Percentiles rank a stretch among this genome's conserved stretches.
phyloP scores from a whole-genome alignment of 2,888 invertebrate genomes.

The Brachypalpus laphriformis region DNA sequence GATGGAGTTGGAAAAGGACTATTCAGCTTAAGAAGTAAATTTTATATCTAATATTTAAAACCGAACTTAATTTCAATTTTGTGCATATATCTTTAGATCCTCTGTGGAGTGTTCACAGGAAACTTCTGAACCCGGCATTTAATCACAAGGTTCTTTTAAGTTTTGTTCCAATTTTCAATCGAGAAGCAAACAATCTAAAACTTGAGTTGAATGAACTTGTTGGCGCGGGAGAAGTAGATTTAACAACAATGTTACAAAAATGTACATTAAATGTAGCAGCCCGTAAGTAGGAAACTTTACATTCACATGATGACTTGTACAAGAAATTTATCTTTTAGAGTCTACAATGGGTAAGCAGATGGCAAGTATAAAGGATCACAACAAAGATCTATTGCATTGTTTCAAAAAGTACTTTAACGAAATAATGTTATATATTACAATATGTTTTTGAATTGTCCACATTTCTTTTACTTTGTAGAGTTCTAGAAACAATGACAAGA shows the following conservation, averaged over 20 bases:
- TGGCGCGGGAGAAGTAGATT: constrained; percentile 75
- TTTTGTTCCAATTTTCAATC: constrained; percentile 80
- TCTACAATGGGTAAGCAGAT: constrained; percentile 81
- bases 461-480: constrained; percentile 71
- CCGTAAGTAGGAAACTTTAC: constrained; percentile 75
- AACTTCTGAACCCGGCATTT: constrained; percentile 80
- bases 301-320: neutral
- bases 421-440: neutral
- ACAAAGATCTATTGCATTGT: constrained; percentile 76
- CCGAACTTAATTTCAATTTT: neutral
- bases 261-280: constrained; percentile 79
- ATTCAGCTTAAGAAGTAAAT: constrained; percentile 78
- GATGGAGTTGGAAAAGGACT: constrained; percentile 79
- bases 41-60: neutral
- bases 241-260: constrained; percentile 77
- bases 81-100: constrained; percentile 77
- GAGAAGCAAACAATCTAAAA: constrained; percentile 76
- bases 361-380: constrained; percentile 70
- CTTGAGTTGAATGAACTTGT: constrained; percentile 74
- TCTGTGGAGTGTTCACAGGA: constrained; percentile 79
- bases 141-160: constrained; percentile 79
- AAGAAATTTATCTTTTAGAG: constrained; percentile 72
- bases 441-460: neutral
- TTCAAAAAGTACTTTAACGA: constrained; percentile 80
- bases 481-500: constrained; percentile 79